Conservation (phyloP, 2,113 vertebrate species). For the Vanacampus margaritifer region DNA sequence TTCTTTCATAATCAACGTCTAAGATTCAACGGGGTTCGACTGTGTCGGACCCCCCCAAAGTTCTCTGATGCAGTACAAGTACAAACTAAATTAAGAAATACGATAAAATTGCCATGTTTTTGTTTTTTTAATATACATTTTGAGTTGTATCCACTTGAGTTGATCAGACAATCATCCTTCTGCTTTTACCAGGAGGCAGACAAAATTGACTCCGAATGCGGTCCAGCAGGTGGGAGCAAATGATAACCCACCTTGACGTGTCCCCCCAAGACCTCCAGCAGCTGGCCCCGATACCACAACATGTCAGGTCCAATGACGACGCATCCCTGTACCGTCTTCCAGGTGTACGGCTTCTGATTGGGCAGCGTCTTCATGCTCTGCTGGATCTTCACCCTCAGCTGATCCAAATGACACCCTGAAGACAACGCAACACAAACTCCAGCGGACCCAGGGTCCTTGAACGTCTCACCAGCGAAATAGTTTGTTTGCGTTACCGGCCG, state of each 20-base stretch:
- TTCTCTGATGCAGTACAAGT: no score
- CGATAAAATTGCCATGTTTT: no score
- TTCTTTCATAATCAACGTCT: background rate
- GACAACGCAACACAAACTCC: background rate
- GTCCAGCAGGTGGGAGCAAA: background rate
- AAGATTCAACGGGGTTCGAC: no score
- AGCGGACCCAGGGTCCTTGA: background rate
- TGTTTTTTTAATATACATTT: no score
- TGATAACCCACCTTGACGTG: constrained; percentile 73
- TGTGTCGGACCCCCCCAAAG: no score
- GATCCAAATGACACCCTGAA: constrained; percentile 73
- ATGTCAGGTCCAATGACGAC: constrained; percentile 86
- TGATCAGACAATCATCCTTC: no score
- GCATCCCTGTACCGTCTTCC: constrained; percentile 84
- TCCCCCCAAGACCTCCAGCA: constrained; percentile 74
- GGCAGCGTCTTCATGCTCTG: constrained; percentile 79
- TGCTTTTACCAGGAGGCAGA: no score
- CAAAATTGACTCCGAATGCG: background rate
- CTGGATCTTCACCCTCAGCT: constrained; percentile 78
- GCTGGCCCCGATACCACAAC: constrained; percentile 83
- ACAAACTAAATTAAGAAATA: no score
- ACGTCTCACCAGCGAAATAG: background rate
- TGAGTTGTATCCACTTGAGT: no score
- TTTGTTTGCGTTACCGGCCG: constrained; percentile 53
- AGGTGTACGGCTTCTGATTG: constrained; percentile 80